A percentile compares a stretch with the other conserved stretches of the same genome.
Evolutionary conservation across 2,113 vertebrate genomes (phyloP).

Genomic region (Labeo rohita): DNA sequence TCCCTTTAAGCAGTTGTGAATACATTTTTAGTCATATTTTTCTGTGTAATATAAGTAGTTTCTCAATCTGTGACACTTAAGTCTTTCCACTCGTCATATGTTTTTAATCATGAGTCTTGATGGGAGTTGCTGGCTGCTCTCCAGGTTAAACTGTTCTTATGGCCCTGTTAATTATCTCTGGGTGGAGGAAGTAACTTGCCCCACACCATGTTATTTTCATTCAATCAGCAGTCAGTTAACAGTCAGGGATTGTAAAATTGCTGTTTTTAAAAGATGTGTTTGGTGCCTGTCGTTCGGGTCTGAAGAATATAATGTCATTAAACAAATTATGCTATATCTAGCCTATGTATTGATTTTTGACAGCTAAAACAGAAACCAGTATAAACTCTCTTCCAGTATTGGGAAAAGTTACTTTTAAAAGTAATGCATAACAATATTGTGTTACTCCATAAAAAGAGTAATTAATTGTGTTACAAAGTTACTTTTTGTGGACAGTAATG

Average conservation of each 20-base stretch:
- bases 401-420: too few species aligned
- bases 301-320: neutral
- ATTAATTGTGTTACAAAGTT: too few species aligned
- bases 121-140: slow-evolving; percentile 49
- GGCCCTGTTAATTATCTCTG: slow-evolving; percentile 53
- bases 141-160: slow-evolving; percentile 44
- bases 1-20: neutral
- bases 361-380: neutral
- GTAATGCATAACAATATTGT: too few species aligned
- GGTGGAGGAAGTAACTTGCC: slow-evolving; percentile 53
- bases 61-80: slow-evolving; percentile 13
- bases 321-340: neutral
- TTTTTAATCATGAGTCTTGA: slow-evolving; percentile 41
- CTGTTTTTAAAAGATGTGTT: slow-evolving; percentile 16
- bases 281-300: slow-evolving; percentile 1
- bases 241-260: slow-evolving; percentile 43
- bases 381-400: too few species aligned
- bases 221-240: slow-evolving; percentile 38
- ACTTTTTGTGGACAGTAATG: too few species aligned
- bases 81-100: neutral
- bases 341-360: slow-evolving; percentile 27
- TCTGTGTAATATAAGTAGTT: slow-evolving; percentile 1
- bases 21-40: neutral
- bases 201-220: slow-evolving; percentile 49
- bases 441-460: too few species aligned